Evolutionary conservation across 2,113 vertebrate genomes (phyloP).

Genomic region (Polyodon spathula): DNA sequence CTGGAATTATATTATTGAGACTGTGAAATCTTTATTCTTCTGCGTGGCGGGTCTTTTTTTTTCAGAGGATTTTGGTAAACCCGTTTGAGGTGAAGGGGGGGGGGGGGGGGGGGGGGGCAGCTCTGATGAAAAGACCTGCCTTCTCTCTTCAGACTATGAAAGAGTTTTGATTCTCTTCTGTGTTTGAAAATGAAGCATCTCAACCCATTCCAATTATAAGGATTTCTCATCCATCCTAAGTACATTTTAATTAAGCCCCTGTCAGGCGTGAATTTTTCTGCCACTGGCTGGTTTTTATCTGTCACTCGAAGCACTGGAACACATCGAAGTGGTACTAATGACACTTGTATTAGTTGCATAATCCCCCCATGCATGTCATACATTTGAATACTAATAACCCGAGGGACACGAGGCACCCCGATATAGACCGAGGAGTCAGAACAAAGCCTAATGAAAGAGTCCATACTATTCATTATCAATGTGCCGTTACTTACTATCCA

Average conservation of each 20-base stretch:
- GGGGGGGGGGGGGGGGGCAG: not conserved
- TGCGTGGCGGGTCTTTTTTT: too few relatives aligned
- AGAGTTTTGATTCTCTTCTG: not conserved
- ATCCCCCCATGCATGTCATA: conserved; percentile 36
- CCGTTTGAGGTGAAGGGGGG: not conserved
- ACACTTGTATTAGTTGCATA: conserved; percentile 34
- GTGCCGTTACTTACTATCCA: too few relatives aligned
- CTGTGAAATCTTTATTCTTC: not conserved
- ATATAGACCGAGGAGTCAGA: not conserved
- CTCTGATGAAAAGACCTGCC: not conserved
- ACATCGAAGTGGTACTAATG: conserved; percentile 27
- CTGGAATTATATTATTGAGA: not conserved
- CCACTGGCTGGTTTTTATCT: conserved; percentile 12
- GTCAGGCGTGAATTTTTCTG: conserved; percentile 28
- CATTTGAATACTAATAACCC: conserved; percentile 33
- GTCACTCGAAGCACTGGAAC: conserved; percentile 32
- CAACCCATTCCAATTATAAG: conserved; percentile 16
- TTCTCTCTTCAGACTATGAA: not conserved
- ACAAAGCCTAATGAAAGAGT: too few relatives aligned
- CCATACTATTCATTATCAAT: too few relatives aligned
- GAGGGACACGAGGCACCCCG: conserved; percentile 6
- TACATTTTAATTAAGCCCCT: conserved; percentile 40
- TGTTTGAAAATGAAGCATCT: not conserved
- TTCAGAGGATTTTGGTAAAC: not conserved
- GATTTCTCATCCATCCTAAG: conserved; percentile 22